Conservation (phyloP, 1,140 invertebrate genomes). For the Diachasmimorpha longicaudata region DNA sequence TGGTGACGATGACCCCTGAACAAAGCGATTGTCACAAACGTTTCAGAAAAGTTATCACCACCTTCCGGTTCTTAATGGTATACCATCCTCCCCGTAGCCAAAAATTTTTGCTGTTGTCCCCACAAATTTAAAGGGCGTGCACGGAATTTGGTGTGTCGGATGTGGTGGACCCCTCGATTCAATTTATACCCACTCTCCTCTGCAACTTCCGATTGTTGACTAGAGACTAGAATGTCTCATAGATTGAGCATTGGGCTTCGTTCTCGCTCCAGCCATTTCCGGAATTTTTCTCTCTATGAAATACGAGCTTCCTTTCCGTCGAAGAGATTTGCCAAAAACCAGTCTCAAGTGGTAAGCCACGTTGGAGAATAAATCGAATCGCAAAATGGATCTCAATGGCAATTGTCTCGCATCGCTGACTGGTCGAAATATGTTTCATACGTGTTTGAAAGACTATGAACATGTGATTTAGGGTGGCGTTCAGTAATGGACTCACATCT, state of each 20-base stretch:
- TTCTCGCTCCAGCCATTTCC: constrained; percentile 24
- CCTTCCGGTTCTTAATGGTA: constrained; percentile 57
- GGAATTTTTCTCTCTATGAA: constrained; percentile 36
- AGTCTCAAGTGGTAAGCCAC: neutral
- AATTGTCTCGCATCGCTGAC: constrained; percentile 12
- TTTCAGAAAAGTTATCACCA: constrained; percentile 52
- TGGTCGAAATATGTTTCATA: constrained; percentile 1
- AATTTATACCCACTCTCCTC: constrained; percentile 52
- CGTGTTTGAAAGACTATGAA: neutral
- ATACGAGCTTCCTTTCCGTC: constrained; percentile 25
- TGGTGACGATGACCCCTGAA: neutral
- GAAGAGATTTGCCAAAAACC: constrained; percentile 11
- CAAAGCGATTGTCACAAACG: neutral
- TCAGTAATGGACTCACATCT: neutral
- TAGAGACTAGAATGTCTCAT: constrained; percentile 37
- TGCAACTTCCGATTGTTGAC: constrained; percentile 20
- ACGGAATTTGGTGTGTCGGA: constrained; percentile 56
- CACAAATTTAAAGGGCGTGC: constrained; percentile 59
- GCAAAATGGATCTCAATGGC: constrained; percentile 19
- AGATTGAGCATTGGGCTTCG: constrained; percentile 39
- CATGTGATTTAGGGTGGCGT: neutral
- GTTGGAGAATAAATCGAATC: constrained; percentile 17
- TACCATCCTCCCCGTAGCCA: constrained; percentile 33
- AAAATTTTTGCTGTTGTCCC: constrained; percentile 17
- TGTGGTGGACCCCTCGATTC: constrained; percentile 50